Conservation (phyloP, 2,113 vertebrate genomes). For the Neogale vison region DNA sequence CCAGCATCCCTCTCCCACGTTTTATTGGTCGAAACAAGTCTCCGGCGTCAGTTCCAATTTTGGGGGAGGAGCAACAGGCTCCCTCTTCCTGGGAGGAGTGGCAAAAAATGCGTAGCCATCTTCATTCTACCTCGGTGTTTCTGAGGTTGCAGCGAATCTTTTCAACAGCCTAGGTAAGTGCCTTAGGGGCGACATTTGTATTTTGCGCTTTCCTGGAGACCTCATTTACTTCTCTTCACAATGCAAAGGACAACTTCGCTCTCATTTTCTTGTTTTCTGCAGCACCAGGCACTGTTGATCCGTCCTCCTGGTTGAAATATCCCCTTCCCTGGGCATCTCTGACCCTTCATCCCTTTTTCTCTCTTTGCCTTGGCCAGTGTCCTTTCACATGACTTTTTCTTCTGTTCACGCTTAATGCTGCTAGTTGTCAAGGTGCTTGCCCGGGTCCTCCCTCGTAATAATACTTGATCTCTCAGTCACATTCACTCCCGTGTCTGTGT, state of each 20-base stretch:
- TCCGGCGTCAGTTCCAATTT: neutral
- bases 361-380: neutral
- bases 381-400: neutral
- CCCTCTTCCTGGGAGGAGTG: neutral
- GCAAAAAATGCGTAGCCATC: neutral
- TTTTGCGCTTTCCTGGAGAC: neutral
- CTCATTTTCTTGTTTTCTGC: neutral
- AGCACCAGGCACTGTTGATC: neutral
- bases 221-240: neutral
- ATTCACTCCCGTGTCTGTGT: neutral
- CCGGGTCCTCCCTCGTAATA: neutral
- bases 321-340: neutral
- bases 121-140: neutral
- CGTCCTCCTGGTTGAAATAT: neutral
- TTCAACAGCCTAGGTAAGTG: neutral
- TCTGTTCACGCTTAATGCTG: neutral
- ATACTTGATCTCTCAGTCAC: neutral
- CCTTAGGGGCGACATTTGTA: neutral
- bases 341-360: neutral
- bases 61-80: neutral
- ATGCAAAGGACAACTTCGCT: neutral
- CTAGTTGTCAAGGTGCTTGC: neutral
- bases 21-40: neutral
- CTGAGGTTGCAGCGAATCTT: neutral
- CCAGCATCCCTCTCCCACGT: neutral